Base-by-base conservation (phyloP, 2,797 vertebrate species). In the Silurus lanzhouensis region DNA sequence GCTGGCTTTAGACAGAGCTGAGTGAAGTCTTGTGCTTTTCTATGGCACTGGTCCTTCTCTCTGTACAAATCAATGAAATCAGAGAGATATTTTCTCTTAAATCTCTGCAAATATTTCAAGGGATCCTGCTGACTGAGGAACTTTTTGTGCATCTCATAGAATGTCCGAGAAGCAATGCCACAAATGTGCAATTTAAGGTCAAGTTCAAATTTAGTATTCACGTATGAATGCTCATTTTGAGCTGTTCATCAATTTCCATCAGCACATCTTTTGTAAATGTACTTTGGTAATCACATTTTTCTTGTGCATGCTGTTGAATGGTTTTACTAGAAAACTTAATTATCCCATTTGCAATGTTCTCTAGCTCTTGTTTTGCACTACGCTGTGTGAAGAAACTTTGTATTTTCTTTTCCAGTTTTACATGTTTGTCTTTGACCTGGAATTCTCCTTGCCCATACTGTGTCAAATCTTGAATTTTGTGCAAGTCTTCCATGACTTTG, bases 161-260 rank as follows among this genome's bases (percentile, higher is more conserved):
- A 93, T 12, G 87, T 20, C 6, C 25, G 88, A 10, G 90, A 83
- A 38, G 38, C 38, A 38, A 38, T 38, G 38, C 38, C 38, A 38
- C 38, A 38, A 38, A 38, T 38, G 38, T 2, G 92, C 91, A 89
- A 83, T 72, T 92, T 94, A 38, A 93, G 66, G 19, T 90, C 85
- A 68, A 90, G 48, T 68, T 89, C 91, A 86, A 89, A 92, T 60
- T 83, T 27, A 10, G 19, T 4, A 7, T 77, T 88, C 25, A 17
- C 22, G 81, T 80, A 63, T 4, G 15, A 13, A 0, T 27, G 0
- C 2, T 19, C 48, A 1, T 5, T 0, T 64, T 0, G 0, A 90
- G 70, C 2, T 0, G 60, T 2, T 70, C 1, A 76, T 93, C 81
- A 0, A 88, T 20, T n/a, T 84, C 83, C 1, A 88, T 48, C 5